Base-by-base conservation (phyloP, 2,888 invertebrate species). In the Harmothoe impar region DNA sequence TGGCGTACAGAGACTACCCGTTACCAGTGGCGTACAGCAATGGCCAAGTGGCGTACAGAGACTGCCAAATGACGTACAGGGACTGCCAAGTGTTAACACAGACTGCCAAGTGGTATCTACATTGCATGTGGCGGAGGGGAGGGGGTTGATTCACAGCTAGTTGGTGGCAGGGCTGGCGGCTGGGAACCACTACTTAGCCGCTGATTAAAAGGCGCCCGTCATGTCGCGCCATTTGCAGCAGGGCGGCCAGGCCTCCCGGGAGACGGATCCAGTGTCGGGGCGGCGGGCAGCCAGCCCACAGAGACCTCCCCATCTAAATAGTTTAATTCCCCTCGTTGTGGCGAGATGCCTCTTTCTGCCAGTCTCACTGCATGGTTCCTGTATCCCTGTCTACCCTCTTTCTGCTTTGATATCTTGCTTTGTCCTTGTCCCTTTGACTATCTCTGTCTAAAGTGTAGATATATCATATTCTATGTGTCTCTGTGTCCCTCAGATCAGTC, bases 171-270 rank as follows among this genome's bases (percentile, higher is more conserved):
- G 20, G 62, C 43, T 43, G 43, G 77, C 77, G 29, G 15, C 81
- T 43, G 23, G 43, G n/a, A 33, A 81, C 35, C 43, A 43, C 81
- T 81, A 81, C 81, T 86, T 86, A 86, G 86, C 54, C 29, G 29
- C 86, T 86, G 86, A 86, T 86, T 86, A 86, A 86, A 86, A 86
- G 52, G 54, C 86, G 15, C 54, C 86, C 86, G 54, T 29, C 86
- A 52, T 86, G 86, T 86, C 86, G 56, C 25, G 54, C 86, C 86
- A 54, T 56, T 56, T 56, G 54, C 54, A n/a, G 52, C 54, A 52
- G 52, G 25, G 31, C 29, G 43, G 43, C 1, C 52, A 54, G 29
- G 31, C 56, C 52, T 86, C 86, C 86, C 86, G 15, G 52, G 86
- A 86, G 86, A 54, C 31, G 51, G 86, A n/a, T 86, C 86, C 86